Evolutionary conservation across 2,797 vertebrate genomes (phyloP).

Genomic region (Leuciscus waleckii): DNA sequence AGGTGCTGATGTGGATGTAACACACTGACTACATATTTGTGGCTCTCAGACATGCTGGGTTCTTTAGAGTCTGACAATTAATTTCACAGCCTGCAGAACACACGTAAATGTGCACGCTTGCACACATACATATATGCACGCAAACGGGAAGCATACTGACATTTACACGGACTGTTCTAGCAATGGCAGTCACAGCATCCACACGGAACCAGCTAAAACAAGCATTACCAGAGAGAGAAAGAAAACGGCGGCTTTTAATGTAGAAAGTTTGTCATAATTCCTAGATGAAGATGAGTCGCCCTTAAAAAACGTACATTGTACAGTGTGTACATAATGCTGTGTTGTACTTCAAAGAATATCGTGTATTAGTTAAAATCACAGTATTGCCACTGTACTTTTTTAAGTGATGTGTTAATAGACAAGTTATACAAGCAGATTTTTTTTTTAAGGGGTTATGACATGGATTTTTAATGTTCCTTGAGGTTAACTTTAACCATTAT

Average conservation of each 20-base stretch:
- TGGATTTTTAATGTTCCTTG: not conserved
- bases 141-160: slow-evolving; percentile 80
- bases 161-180: slow-evolving; percentile 81
- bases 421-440: not conserved
- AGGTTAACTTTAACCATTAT: not conserved
- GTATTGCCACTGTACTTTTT: not conserved
- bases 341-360: not conserved
- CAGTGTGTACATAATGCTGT: not conserved
- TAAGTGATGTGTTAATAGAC: not conserved
- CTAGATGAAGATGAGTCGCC: not conserved
- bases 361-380: not conserved
- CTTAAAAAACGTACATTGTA: not conserved
- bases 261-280: not conserved
- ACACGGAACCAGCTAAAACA: slow-evolving; percentile 63
- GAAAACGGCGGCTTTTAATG: not conserved
- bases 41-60: slow-evolving; percentile 48
- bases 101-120: slow-evolving; percentile 39
- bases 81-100: slow-evolving; percentile 91
- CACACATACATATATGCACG: slow-evolving; percentile 68
- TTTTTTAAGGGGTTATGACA: not conserved
- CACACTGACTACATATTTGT: slow-evolving; percentile 70
- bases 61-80: slow-evolving; percentile 87
- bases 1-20: slow-evolving; percentile 73
- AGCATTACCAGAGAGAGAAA: slow-evolving; percentile 66
- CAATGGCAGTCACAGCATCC: slow-evolving; percentile 79